Base-by-base conservation (phyloP, 2,113 vertebrate species). In the Pica pica region DNA sequence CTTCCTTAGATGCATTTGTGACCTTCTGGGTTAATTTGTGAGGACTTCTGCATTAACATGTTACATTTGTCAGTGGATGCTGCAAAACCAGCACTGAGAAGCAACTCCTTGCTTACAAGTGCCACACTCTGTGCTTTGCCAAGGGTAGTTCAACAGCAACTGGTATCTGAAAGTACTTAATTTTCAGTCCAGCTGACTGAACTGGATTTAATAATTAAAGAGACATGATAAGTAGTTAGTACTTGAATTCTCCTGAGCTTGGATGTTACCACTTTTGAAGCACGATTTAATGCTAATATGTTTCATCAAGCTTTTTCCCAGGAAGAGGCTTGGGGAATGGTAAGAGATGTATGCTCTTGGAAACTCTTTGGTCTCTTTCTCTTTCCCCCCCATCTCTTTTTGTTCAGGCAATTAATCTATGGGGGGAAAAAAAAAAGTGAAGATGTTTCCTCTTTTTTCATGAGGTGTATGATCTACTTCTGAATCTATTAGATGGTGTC, bases 161-260 rank as follows among this genome's bases (percentile, higher is more conserved):
- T 92, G 85, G 37, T 85, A 41, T 80, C 79, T 81, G 64, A 64
- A 64, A 64, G 7, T 56, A 86, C 94, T 92, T 93, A 94, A 86
- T 89, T 94, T 74, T 26, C 60, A 68, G 90, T 83, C 52, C 83
- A 86, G 39, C 63, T 96, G 59, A 80, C 64, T 93, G 82, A 92
- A 89, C 52, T 92, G 83, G 56, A 81, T 93, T 68, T 92, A 94
- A 88, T 91, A 94, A 94, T 96, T 94, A 95, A 71, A 91, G 63
- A 91, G 90, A 75, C 49, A 41, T 71, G 75, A 44, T 84, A 87
- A 83, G 80, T 75, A 75, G 47, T 88, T 95, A 78, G 85, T 86
- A 63, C 35, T 64, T 81, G 37, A 70, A 86, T 88, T 90, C 83
- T 85, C 74, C 49, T 86, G 69, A 68, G 85, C 76, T 88, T 87